Evolutionary conservation across 1,140 invertebrate genomes (phyloP).

Genomic region (Musca vetustissima): DNA sequence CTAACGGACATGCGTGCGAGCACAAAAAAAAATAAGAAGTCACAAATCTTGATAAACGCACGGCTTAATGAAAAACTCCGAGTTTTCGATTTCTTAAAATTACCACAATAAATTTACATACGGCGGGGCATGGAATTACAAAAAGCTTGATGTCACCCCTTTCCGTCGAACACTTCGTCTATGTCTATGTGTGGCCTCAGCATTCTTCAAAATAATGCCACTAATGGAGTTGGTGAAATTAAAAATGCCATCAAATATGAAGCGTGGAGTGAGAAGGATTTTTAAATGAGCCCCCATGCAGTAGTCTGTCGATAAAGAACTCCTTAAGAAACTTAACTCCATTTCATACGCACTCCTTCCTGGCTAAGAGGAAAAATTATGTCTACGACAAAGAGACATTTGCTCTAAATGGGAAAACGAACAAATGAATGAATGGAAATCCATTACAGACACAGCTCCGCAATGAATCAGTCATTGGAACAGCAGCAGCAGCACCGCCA

Average conservation of each 20-base stretch:
- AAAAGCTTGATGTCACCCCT: neutral
- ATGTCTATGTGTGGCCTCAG: neutral
- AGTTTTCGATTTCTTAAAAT: conserved; percentile 26
- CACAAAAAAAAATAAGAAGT: conserved; percentile 5
- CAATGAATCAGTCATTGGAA: no score
- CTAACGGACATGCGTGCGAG: neutral
- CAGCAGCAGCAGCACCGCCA: no score
- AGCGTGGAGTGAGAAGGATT: no score
- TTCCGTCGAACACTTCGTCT: neutral
- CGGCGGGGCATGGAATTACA: neutral
- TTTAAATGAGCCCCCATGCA: no score
- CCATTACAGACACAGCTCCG: conserved; percentile 5
- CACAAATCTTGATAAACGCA: neutral
- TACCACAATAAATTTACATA: conserved; percentile 3
- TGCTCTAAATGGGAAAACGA: neutral
- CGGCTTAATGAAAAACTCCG: neutral
- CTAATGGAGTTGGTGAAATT: conserved; percentile 24
- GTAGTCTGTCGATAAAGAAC: no score
- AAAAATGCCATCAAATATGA: conserved; percentile 13
- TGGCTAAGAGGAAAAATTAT: no score
- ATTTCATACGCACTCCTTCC: no score
- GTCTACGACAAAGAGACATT: no score
- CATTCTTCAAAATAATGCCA: neutral
- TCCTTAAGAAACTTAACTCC: no score
- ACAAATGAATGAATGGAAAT: conserved; percentile 10